Base-by-base conservation (phyloP, 2,888 invertebrate species). In the Callyntrura guangdongensis region DNA sequence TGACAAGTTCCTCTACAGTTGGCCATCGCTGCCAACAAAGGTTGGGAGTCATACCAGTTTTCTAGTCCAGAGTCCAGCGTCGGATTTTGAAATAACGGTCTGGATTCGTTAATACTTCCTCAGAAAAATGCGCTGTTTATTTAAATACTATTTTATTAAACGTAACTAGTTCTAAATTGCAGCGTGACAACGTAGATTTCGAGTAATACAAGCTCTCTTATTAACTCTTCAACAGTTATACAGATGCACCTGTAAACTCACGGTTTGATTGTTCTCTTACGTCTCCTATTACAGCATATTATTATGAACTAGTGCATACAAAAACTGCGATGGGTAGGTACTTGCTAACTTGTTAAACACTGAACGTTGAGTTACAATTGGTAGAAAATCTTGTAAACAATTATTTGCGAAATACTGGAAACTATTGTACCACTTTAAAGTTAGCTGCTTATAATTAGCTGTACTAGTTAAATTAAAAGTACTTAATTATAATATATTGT, bases 1-100 rank as follows among this genome's bases (percentile, higher is more conserved):
- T 98, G 98, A 94, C 98, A 99, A 86, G 97, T 97, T 95, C 98
- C 98, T 0, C 98, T 98, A 95, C 97, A 98, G 88, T 97, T 96
- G 9, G 97, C 96, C 97, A 93, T 94, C 47, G 89, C 93, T 89
- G 86, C 92, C 90, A 86, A 85, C 91, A 89, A 88, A 81, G 89
- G 86, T 91, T 69, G 90, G 86, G 74, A 90, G 47, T 92, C 92
- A 92, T 87, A 87, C 86, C 87, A 85, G 69, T 77, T 88, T 64
- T 87, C 86, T 81, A 91, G 59, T 87, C 90, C 88, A 90, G 87
- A 84, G 74, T 89, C 89, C 84, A 86, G 89, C 59, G 91, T 91
- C 91, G 61, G 89, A 27, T 72, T 45, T 64, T 89, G 45, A 74
- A 45, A 22, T 59, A 36, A 47, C 61, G 17, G 20, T 47, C 72